Conservation (phyloP, 2,888 invertebrate species). For the Gnatocerus cornutus region DNA sequence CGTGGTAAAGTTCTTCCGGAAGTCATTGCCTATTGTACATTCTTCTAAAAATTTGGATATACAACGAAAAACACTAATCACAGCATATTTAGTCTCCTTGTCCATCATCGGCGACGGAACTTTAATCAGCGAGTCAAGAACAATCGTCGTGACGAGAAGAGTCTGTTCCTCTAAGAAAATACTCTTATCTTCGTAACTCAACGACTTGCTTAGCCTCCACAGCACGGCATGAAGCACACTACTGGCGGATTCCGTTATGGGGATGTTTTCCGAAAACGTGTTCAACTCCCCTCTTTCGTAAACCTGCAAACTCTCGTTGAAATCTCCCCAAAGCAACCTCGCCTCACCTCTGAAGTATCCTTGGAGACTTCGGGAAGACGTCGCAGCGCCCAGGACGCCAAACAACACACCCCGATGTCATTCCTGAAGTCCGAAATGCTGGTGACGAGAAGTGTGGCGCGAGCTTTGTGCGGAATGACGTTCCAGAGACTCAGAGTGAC, state of each 20-base stretch:
- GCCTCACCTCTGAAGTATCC: constrained; percentile 56
- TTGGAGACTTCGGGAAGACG: constrained; percentile 57
- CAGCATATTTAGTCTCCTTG: constrained; percentile 59
- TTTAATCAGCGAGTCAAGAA: constrained; percentile 60
- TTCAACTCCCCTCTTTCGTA: constrained; percentile 80
- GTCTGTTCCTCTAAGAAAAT: constrained; percentile 66
- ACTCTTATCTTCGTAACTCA: constrained; percentile 62
- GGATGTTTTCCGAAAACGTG: constrained; percentile 73
- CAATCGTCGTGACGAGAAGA: constrained; percentile 60
- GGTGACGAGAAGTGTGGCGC: constrained; percentile 60
- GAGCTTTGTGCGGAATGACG: constrained; percentile 64
- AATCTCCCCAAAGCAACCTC: no score
- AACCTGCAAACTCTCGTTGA: constrained; percentile 72
- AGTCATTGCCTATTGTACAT: constrained; percentile 20
- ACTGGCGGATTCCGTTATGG: constrained; percentile 19
- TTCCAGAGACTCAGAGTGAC: constrained; percentile 53
- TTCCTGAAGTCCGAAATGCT: constrained; percentile 15
- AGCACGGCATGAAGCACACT: constrained; percentile 12
- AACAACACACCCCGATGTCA: constrained; percentile 59
- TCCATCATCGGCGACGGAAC: constrained; percentile 61
- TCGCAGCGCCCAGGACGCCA: constrained; percentile 63
- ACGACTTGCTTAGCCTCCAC: constrained; percentile 52
- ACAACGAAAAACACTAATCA: constrained; percentile 61
- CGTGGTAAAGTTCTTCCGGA: constrained; percentile 15
- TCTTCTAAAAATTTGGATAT: constrained; percentile 59